Evolutionary conservation across 2,888 invertebrate species (phyloP), one percentile per base, ranked within the genome.

Genomic region (Rhabditoides inermis): DNA sequence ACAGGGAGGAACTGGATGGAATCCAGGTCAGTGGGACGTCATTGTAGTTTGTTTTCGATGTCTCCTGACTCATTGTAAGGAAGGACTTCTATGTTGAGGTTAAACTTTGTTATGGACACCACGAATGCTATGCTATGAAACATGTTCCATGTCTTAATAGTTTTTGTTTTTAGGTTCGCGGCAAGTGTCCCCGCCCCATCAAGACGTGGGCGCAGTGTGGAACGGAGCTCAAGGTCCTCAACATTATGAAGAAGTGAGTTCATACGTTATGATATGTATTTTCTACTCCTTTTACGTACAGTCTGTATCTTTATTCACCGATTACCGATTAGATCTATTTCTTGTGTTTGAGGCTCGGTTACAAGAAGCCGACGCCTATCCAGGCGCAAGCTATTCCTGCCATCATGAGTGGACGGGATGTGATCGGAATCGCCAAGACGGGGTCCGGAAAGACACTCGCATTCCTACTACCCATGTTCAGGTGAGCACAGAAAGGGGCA

Each of bases 351-450:
- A 81, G 80, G 57, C 72, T 78, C 50, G 72, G 84, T 54, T 99
- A 90, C 78, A 90, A 91, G 71, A 94, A 91, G 78, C 98, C 98
- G 0, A 98, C 98, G 1, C 95, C 98, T 0, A 98, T 98, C 73
- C 98, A 98, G 79, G 86, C 89, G 50, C 98, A 99, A 80, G 95
- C 94, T 2, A 88, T 98, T 73, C 82, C 82, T 20, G 77, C 79
- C 25, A 88, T 98, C 56, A 94, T 99, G 94, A 88, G 88, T 46
- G 82, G 82, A n/a, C 84, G 94, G 53, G 94, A 98, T 80, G 81
- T 98, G 56, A 98, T 98, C 74, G 95, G 95, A 49, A 98, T 98
- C 77, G 98, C 98, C 2, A 98, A 95, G 81, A 95, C 95, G 0
- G 94, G 94, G 46, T 91, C 91, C 73, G 95, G 95, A 25, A 98